Conservation (phyloP, 2,797 vertebrate species). For the Champsocephalus gunnari region DNA sequence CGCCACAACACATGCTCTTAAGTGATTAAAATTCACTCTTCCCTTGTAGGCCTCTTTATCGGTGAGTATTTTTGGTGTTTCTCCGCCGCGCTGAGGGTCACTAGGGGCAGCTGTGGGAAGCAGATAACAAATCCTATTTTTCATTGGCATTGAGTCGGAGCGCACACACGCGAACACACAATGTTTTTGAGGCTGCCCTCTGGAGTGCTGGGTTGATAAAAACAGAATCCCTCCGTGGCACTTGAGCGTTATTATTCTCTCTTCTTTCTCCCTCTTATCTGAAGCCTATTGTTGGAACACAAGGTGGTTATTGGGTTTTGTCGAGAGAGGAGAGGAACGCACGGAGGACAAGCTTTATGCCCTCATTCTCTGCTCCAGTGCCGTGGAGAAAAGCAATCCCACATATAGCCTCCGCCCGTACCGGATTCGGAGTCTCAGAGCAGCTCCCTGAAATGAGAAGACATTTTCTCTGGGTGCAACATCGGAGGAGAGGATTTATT, state of each 20-base stretch:
- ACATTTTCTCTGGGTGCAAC: conserved; percentile 53
- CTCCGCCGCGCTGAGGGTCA: conserved; percentile 63
- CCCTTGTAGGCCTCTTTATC: conserved; percentile 71
- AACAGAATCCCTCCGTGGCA: conserved; percentile 63
- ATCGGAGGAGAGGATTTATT: conserved; percentile 44
- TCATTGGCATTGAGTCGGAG: conserved; percentile 50
- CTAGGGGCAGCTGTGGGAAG: conserved; percentile 68
- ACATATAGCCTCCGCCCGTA: conserved; percentile 28
- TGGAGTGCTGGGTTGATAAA: conserved; percentile 67
- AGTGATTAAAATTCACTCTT: conserved; percentile 78
- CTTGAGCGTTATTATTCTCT: conserved; percentile 69
- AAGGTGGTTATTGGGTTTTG: conserved; percentile 73
- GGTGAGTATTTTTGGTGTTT: conserved; percentile 59
- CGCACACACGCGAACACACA: conserved; percentile 5
- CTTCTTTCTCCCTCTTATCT: conserved; percentile 56
- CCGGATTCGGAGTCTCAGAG: conserved; percentile 45
- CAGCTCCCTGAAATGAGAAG: conserved; percentile 54
- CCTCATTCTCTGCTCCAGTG: conserved; percentile 58
- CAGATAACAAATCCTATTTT: conserved; percentile 74
- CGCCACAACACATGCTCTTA: conserved; percentile 80
- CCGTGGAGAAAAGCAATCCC: conserved; percentile 54
- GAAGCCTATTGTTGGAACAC: conserved; percentile 73
- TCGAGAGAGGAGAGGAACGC: conserved; percentile 54
- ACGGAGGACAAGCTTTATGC: conserved; percentile 49
- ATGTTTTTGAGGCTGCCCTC: conserved; percentile 60